These are phyloP conservation scores for Agrotis segetum DNA, from an alignment of 2,888 invertebrate species.

Conservation along the genomic window DNA sequence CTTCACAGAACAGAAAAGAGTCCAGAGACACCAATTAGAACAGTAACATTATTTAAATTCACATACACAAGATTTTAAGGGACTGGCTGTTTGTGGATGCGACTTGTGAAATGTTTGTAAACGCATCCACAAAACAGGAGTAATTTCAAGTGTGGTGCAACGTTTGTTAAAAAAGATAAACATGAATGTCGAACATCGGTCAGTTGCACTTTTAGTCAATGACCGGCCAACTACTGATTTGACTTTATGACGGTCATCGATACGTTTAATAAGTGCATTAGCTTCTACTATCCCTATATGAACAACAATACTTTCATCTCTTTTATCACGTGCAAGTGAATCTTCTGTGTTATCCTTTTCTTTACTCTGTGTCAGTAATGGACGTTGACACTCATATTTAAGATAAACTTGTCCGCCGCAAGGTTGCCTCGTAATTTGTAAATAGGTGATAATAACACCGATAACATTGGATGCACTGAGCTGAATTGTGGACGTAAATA, in stretches of 20 bases:
- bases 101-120: too few relatives aligned
- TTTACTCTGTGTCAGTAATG: slow-evolving; percentile 29
- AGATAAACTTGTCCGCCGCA: slow-evolving; percentile 60
- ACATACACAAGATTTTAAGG: too few relatives aligned
- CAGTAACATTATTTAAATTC: background rate
- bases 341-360: slow-evolving; percentile 13
- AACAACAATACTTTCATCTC: background rate
- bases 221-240: background rate
- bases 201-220: background rate
- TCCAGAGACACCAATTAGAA: slow-evolving; percentile 11
- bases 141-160: too few relatives aligned
- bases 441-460: slow-evolving; percentile 57
- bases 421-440: slow-evolving; percentile 57
- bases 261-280: background rate
- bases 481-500: slow-evolving; percentile 54
- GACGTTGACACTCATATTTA: slow-evolving; percentile 56
- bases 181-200: background rate
- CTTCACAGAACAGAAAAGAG: background rate
- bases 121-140: too few relatives aligned
- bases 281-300: background rate
- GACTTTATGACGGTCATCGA: background rate
- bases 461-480: slow-evolving; percentile 48
- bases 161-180: too few relatives aligned
- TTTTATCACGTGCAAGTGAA: background rate
- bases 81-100: too few relatives aligned